phyloP scores from a whole-genome alignment of 2,113 vertebrate species.

The Seriola rivoliana region DNA sequence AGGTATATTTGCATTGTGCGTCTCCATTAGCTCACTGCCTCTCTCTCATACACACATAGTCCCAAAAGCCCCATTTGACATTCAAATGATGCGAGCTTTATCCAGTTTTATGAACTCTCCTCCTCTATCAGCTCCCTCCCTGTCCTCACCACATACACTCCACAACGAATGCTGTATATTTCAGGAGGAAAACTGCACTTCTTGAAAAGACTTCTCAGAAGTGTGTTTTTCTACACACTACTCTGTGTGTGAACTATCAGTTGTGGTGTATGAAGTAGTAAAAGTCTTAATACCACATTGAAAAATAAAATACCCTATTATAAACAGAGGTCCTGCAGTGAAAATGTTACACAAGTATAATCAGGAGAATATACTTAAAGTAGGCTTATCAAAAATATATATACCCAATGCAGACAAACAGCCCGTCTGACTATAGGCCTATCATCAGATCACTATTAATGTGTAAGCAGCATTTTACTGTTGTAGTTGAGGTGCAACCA shows the following conservation, averaged over 20 bases:
- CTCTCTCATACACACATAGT: conserved; percentile 58
- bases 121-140: background rate
- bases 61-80: conserved; percentile 90
- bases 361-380: background rate
- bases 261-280: background rate
- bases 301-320: background rate
- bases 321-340: background rate
- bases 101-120: conserved; percentile 67
- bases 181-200: conserved; percentile 1
- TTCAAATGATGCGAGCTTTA: conserved; percentile 90
- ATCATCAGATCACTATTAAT: background rate
- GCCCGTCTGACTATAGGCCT: too few species aligned
- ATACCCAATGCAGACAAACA: background rate
- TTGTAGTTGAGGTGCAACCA: background rate
- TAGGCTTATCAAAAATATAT: background rate
- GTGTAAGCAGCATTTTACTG: background rate
- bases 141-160: background rate
- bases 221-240: background rate
- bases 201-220: conserved; percentile 32
- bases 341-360: background rate
- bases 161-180: background rate
- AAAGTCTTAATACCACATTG: background rate
- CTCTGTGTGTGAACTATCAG: background rate
- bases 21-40: conserved; percentile 81
- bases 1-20: conserved; percentile 91